Evolutionary conservation across 1,140 invertebrate species (phyloP).

Genomic region (Drosophila takahashii): DNA sequence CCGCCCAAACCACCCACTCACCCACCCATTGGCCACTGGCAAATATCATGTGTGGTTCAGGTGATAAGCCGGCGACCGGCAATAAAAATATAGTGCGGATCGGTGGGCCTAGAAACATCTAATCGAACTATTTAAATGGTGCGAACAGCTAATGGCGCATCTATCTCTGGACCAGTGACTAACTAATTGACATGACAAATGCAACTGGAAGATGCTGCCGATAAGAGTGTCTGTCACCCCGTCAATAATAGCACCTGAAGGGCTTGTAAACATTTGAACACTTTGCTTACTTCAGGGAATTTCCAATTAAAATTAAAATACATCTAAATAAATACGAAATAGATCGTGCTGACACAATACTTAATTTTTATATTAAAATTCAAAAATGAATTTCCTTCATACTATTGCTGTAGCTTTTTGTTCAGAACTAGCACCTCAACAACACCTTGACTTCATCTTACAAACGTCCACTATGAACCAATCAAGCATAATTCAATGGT

Average conservation of each 20-base stretch:
- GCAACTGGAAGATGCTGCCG: constrained; percentile 24
- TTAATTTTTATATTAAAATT: too few relatives aligned
- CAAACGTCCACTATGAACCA: constrained; percentile 30
- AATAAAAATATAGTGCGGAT: constrained; percentile 8
- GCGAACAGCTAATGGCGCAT: constrained; percentile 57
- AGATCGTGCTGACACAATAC: too few relatives aligned
- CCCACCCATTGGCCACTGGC: constrained; percentile 16
- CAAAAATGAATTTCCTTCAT: too few relatives aligned
- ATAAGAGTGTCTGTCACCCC: constrained; percentile 31
- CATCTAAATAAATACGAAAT: too few relatives aligned
- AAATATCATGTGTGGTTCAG: constrained; percentile 60
- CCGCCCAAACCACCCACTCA: constrained; percentile 1
- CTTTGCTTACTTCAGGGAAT: neutral
- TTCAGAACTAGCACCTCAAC: constrained; percentile 42
- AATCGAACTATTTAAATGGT: constrained; percentile 31
- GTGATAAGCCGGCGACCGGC: constrained; percentile 44
- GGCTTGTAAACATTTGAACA: neutral
- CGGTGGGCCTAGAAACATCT: constrained; percentile 31
- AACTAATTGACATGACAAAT: constrained; percentile 47
- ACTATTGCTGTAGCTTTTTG: neutral
- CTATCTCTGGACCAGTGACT: constrained; percentile 40
- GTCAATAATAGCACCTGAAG: constrained; percentile 6
- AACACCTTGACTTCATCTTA: constrained; percentile 31
- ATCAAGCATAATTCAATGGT: constrained; percentile 56
- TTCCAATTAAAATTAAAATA: constrained; percentile 1